Evolutionary conservation across 2,888 invertebrate species (phyloP).

Genomic region (Microctonus aethiopoides): DNA sequence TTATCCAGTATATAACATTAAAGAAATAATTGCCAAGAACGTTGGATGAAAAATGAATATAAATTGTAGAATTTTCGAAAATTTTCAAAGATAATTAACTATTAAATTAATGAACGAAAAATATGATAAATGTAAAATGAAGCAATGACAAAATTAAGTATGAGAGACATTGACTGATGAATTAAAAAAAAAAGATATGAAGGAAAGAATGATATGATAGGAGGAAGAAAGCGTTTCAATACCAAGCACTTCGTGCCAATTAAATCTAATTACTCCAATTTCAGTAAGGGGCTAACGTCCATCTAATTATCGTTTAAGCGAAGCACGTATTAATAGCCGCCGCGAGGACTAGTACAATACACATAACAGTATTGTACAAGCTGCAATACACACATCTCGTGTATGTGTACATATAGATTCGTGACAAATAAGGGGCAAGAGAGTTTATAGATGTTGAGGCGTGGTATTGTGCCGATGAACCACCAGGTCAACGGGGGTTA

Average conservation of each 20-base stretch:
- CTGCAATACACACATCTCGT: slow-evolving; percentile 21
- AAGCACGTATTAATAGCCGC: slow-evolving; percentile 59
- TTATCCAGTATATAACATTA: not conserved
- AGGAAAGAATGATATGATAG: not conserved
- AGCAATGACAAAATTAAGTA: not conserved
- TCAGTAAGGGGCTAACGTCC: slow-evolving; percentile 60
- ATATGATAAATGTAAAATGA: not conserved
- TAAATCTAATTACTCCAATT: slow-evolving; percentile 63
- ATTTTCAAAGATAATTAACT: not conserved
- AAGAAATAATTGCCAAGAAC: not conserved
- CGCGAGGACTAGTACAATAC: slow-evolving; percentile 33
- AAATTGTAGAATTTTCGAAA: not conserved
- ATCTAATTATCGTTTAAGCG: slow-evolving; percentile 61
- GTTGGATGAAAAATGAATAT: not conserved
- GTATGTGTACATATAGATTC: slow-evolving; percentile 22
- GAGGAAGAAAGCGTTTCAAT: slow-evolving; percentile 27
- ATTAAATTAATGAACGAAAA: not conserved
- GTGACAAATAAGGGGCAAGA: slow-evolving; percentile 18
- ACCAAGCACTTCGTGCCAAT: slow-evolving; percentile 52
- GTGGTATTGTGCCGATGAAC: slow-evolving; percentile 39
- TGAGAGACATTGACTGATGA: not conserved
- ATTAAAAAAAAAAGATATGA: not conserved
- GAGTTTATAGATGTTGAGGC: slow-evolving; percentile 31
- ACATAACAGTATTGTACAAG: slow-evolving; percentile 24
- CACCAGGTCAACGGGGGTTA: slow-evolving; percentile 60